These are phyloP conservation scores for Regulus satrapa DNA, from an alignment of 2,113 vertebrate genomes.

Conservation along the genomic window DNA sequence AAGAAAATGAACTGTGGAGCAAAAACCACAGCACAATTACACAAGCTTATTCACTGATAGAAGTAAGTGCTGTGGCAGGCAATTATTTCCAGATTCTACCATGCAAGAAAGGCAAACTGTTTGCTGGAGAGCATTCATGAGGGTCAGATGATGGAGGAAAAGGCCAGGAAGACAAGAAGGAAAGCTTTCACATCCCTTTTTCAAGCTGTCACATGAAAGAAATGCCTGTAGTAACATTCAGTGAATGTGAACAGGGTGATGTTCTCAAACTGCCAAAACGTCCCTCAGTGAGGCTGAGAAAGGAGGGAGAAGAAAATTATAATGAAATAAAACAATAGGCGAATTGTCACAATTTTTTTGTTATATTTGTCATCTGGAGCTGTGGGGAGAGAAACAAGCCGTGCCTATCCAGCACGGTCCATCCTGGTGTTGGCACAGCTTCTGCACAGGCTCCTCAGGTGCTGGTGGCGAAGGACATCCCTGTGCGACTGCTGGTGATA, in stretches of 20 bases:
- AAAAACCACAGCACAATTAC: conserved; percentile 18
- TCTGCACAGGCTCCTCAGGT: neutral
- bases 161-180: conserved; percentile 45
- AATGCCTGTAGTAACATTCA: conserved; percentile 44
- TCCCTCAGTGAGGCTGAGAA: neutral
- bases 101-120: conserved; percentile 38
- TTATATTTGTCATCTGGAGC: neutral
- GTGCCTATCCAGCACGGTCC: accelerated
- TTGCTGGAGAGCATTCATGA: conserved; percentile 42
- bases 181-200: conserved; percentile 53
- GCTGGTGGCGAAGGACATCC: neutral
- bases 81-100: conserved; percentile 65
- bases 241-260: conserved; percentile 33
- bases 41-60: conserved; percentile 35
- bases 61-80: conserved; percentile 26
- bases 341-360: neutral
- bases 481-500: accelerated
- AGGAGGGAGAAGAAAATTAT: conserved; percentile 11
- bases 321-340: neutral
- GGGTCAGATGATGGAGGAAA: conserved; percentile 43
- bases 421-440: neutral
- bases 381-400: neutral
- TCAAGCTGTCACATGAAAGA: conserved; percentile 65
- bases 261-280: neutral
- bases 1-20: conserved; percentile 48